Evolutionary conservation across 2,797 vertebrate species (phyloP), one percentile per base, ranked within the genome.

Genomic region (Cichlasoma orientale): DNA sequence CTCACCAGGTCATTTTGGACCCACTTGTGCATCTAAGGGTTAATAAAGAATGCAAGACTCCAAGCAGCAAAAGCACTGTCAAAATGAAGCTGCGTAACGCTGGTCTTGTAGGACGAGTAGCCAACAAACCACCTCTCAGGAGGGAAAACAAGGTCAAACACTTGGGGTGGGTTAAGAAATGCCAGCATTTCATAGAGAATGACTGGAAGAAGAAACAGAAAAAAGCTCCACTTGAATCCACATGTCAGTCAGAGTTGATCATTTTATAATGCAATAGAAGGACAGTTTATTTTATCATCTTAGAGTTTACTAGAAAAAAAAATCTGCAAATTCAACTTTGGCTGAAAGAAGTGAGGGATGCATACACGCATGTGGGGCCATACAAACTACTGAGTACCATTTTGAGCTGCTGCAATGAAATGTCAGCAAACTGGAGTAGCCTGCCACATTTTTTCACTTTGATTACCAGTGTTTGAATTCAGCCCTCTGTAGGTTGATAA

Each of bases 81-180:
- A 44, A 44, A 63, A 63, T 44, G n/a, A 63, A 38, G 38, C 58
- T 41, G 13, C n/a, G 23, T 44, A 6, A 27, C 16, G 25, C 23
- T 66, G 0, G 23, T 44, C 59, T 25, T 18, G 59, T 16, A 63
- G 0, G 21, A 27, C 6, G 44, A 0, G 21, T 11, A 63, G 13
- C 11, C 14, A 25, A 13, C 0, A 44, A 63, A 44, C 38, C 2
- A 14, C 10, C 38, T 44, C 14, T 44, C 0, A 44, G 14, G 38
- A 63, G 23, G 38, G 38, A 47, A 66, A 66, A 44, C 9, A 0
- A 18, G 23, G 23, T 66, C 3, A 44, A 6, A 66, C 9, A 47
- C 21, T 66, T 4, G 13, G 13, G 12, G 38, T 12, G 10, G 11
- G 33, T 3, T 36, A 36, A 36, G 33, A 36, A 36, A 36, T 36